Conservation (phyloP, 2,113 vertebrate genomes). For the Aphyosemion australe region DNA sequence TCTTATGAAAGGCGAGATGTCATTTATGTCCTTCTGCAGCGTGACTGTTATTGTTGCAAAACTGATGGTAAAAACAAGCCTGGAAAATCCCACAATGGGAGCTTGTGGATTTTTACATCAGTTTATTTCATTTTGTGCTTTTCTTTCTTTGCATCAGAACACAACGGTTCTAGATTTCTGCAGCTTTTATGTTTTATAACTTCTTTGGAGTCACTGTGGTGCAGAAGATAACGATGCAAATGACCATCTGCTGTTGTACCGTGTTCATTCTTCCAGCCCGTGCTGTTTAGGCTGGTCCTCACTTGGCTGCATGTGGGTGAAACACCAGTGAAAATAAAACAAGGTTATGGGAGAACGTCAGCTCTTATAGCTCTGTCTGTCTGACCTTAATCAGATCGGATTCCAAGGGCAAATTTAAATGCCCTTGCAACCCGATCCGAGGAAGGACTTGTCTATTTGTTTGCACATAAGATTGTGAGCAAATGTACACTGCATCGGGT, state of each 20-base stretch:
- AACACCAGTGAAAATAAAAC: neutral
- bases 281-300: slow-evolving; percentile 4
- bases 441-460: neutral
- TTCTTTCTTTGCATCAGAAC: neutral
- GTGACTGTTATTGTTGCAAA: too few relatives aligned
- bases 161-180: neutral
- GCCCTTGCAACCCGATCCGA: neutral
- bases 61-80: too few relatives aligned
- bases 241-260: slow-evolving; percentile 43
- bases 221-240: slow-evolving; percentile 44
- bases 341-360: neutral
- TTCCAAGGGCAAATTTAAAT: neutral
- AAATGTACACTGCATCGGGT: too few relatives aligned
- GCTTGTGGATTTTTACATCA: too few relatives aligned
- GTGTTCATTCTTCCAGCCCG: slow-evolving; percentile 11
- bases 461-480: neutral
- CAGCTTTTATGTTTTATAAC: neutral
- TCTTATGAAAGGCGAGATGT: too few relatives aligned
- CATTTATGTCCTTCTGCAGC: too few relatives aligned
- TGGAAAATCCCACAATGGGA: too few relatives aligned
- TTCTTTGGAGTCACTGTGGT: slow-evolving; percentile 3
- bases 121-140: too few relatives aligned
- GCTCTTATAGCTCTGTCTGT: too few relatives aligned
- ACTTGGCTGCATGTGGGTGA: slow-evolving; percentile 31
- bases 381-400: neutral